Base-by-base conservation (phyloP, 2,113 vertebrate genomes). In the Urocynchramus pylzowi region DNA sequence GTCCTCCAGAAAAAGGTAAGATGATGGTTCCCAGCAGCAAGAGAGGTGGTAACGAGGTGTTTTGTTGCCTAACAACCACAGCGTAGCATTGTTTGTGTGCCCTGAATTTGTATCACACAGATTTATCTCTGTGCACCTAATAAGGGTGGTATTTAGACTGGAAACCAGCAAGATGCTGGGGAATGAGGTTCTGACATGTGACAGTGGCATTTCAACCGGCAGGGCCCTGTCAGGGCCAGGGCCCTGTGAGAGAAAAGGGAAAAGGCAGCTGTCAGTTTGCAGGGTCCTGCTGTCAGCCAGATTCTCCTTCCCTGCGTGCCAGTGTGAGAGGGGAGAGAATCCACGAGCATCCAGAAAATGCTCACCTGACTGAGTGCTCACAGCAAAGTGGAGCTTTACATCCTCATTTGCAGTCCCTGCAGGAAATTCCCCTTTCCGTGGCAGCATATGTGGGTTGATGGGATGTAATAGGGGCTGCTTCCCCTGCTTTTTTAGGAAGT, bases 1-100 rank as follows among this genome's bases (percentile, higher is more conserved):
- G 99, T 99, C 77, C 99, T 99, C 94, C 99, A 99, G 98, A 99
- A 99, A 97, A 99, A 99, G 99, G 99, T 99, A 97, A 96, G 96
- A 74, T 65, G 44, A 71, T 21, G 18, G 83, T 82, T 95, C 69
- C 76, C 47, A 59, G 91, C 15, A 3, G 64, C 79, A 93, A 78
- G 53, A 93, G 85, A 90, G 33, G 42, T n/a, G 42, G 41, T 85
- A 65, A 53, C 1, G 7, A 93, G 64, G 67, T 78, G 82, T 94
- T 89, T 91, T 64, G 82, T 95, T 93, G 54, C 63, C 89, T 96
- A 68, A 89, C 88, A 97, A 73, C 42, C 9, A 5, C 54, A 69
- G n/a, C 4, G 0, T 81, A 75, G 47, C 19, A 42, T 86, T 45
- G 7, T 54, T 78, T 28, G 6, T 28, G 57, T 94, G 71, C 85